phyloP scores from a whole-genome alignment of 2,113 vertebrate species.

The Ibidorhyncha struthersii region DNA sequence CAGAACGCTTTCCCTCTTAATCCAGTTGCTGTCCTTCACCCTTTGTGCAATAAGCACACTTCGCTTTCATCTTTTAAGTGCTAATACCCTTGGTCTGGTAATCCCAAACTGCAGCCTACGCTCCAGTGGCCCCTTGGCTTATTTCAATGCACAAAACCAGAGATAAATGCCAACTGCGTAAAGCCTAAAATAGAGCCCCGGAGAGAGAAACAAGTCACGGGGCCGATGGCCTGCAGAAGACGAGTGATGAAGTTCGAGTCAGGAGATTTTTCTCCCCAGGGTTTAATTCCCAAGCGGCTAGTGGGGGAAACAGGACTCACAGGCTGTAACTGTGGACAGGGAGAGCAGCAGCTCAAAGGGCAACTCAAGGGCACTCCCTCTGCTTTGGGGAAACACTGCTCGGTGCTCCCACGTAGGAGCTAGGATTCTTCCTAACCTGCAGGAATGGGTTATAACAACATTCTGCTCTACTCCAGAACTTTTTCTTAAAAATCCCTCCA shows the following conservation, averaged over 20 bases:
- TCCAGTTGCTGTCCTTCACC: conserved; percentile 31
- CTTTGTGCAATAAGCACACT: conserved; percentile 34
- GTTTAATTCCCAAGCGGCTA: neutral
- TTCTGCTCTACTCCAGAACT: neutral
- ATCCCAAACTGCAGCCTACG: neutral
- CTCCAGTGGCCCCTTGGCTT: neutral
- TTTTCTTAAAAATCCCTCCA: neutral
- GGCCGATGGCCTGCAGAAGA: neutral
- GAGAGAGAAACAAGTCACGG: neutral
- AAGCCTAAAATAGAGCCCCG: conserved; percentile 2
- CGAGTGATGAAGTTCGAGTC: neutral
- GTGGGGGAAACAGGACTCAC: neutral
- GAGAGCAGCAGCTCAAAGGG: neutral
- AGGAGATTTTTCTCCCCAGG: neutral
- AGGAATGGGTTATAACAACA: neutral
- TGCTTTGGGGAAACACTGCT: neutral
- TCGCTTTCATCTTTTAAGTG: conserved; percentile 44
- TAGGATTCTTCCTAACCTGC: neutral
- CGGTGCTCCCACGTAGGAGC: rapidly evolving
- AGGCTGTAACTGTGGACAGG: neutral
- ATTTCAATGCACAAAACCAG: conserved; percentile 13
- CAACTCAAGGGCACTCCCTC: neutral
- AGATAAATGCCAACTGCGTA: neutral
- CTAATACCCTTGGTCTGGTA: conserved; percentile 46
- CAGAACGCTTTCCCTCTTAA: neutral